phyloP scores from a whole-genome alignment of 2,113 vertebrate species.

The Poeciliopsis prolifica region DNA sequence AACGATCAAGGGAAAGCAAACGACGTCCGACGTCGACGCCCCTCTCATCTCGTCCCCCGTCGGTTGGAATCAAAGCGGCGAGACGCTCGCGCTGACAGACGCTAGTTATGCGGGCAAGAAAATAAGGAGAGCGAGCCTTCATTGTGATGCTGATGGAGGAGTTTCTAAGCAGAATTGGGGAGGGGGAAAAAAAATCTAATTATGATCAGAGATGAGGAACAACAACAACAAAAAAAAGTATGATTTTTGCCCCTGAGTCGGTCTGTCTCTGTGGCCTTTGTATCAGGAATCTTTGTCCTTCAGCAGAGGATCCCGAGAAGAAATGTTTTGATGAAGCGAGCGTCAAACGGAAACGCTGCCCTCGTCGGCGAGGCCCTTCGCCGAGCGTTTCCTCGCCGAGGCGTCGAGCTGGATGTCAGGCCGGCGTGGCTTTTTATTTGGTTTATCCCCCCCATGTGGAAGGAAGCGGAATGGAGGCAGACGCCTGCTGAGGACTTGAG shows the following conservation, averaged over 20 bases:
- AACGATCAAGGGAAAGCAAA: slow-evolving; percentile 50
- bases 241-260: background rate
- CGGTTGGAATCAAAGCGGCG: slow-evolving; percentile 44
- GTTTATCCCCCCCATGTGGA: slow-evolving; percentile 57
- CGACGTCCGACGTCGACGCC: slow-evolving; percentile 30
- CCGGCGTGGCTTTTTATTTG: slow-evolving; percentile 48
- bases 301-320: background rate
- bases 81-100: slow-evolving; percentile 31
- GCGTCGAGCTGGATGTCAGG: slow-evolving; percentile 30
- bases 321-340: slow-evolving; percentile 46
- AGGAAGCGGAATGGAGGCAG: slow-evolving; percentile 51
- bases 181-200: background rate
- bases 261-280: slow-evolving; percentile 5
- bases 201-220: background rate
- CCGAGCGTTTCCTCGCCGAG: slow-evolving; percentile 21
- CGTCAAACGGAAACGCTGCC: slow-evolving; percentile 41
- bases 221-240: background rate
- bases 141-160: background rate
- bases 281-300: slow-evolving; percentile 27
- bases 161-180: slow-evolving; percentile 3
- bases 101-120: slow-evolving; percentile 34
- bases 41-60: slow-evolving; percentile 47
- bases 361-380: slow-evolving; percentile 51
- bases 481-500: slow-evolving; percentile 53
- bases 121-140: slow-evolving; percentile 13